Percentiles rank a stretch among this genome's conserved stretches.
Conservation (phyloP, 2,113 vertebrate species). For the Triplophysa siluroides region DNA sequence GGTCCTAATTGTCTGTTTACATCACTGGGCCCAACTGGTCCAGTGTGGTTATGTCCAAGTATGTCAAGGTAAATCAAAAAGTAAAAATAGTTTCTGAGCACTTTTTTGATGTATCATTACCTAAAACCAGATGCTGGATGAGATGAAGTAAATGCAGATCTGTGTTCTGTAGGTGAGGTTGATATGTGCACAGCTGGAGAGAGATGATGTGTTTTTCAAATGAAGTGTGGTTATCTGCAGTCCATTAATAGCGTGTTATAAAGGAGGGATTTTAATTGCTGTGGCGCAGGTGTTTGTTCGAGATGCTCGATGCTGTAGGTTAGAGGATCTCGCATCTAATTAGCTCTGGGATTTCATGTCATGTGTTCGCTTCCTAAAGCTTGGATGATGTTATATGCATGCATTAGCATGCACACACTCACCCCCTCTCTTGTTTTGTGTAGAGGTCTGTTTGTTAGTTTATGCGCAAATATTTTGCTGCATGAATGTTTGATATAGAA, state of each 20-base stretch:
- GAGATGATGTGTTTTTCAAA: slow-evolving; percentile 64
- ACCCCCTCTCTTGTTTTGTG: slow-evolving; percentile 12
- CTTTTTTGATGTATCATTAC: background rate
- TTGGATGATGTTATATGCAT: slow-evolving; percentile 23
- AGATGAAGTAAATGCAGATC: background rate
- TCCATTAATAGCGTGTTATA: slow-evolving; percentile 66
- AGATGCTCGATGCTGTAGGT: slow-evolving; percentile 61
- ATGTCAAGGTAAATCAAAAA: too few species aligned
- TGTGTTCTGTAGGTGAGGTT: too few species aligned
- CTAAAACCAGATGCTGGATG: background rate
- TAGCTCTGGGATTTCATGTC: slow-evolving; percentile 69
- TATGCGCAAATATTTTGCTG: slow-evolving; percentile 48
- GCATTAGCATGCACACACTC: background rate
- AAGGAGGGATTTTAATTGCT: slow-evolving; percentile 72
- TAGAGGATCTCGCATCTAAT: slow-evolving; percentile 70
- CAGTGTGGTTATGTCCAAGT: too few species aligned
- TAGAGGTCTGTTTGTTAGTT: slow-evolving; percentile 39
- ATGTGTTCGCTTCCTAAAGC: slow-evolving; percentile 60
- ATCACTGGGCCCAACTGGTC: too few species aligned
- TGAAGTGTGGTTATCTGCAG: slow-evolving; percentile 61
- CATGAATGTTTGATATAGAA: slow-evolving; percentile 37
- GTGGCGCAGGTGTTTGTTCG: slow-evolving; percentile 73
- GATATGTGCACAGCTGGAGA: slow-evolving; percentile 54
- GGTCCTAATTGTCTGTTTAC: too few species aligned
- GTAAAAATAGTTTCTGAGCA: too few species aligned